Evolutionary conservation across 1,140 invertebrate species (phyloP), one percentile per base, ranked within the genome.

Genomic region (Phymastichus coffea): DNA sequence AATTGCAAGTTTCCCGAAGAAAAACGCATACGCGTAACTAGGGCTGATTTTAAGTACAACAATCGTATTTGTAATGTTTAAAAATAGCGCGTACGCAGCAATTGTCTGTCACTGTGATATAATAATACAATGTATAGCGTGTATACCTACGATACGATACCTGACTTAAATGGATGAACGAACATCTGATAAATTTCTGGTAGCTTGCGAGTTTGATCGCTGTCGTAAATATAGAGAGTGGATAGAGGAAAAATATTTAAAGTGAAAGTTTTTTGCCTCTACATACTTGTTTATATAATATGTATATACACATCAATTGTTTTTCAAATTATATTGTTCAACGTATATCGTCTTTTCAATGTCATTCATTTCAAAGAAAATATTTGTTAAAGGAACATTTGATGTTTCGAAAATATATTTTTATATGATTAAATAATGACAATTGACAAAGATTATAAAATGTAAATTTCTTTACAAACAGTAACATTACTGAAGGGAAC

Each of bases 31-130:
- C 20, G 17, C 4, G 40, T 22, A 4, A 15, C 6, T 43, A 43
- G 20, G 6, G 23, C 0, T 35, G 4, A 46, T 15, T 30, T 3
- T 1, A 19, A 53, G 25, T 55, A 25, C 10, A 55, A 55, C 25
- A 43, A 30, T 43, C 20, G 23, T 52, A 15, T 6, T 55, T 20
- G n/a, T 20, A 46, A 26, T 19, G 41, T 54, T 15, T 33, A 43
- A 37, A 25, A 41, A 55, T 53, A 62, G 19, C 60, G 63, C 46
- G 25, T 54, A 56, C 22, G 61, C 49, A 61, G 61, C 61, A 63
- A 64, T 58, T 59, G 33, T 53, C 57, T 58, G 57, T 57, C 58
- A 63, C 63, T 67, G 66, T 69, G 67, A 69, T 69, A 66, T n/a
- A n/a, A 51, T 44, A 17, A 53, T 48, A 58, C 53, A 52, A 53